Evolutionary conservation across 2,888 invertebrate species (phyloP), one percentile per base, ranked within the genome.

Genomic region (Microctonus hyperodae): DNA sequence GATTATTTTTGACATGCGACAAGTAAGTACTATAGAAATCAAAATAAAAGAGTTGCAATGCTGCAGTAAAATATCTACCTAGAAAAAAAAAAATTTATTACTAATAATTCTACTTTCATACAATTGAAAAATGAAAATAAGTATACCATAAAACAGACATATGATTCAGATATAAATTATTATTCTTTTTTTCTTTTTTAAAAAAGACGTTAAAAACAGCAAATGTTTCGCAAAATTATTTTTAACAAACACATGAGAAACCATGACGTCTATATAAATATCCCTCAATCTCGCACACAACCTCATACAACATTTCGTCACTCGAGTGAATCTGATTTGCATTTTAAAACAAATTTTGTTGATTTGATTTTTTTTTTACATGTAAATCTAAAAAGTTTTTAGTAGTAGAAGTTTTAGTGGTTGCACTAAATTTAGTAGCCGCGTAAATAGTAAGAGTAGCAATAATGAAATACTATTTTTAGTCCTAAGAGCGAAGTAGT

Each of bases 181-280:
- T 62, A 23, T 23, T 28, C 28, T 28, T 28, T 28, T 50, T 50
- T 51, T 35, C 40, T 62, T 69, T 65, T 65, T 59, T 31, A n/a
- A 31, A 44, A 44, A 64, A 74, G 74, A 75, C 70, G 73, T 44
- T 6, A 44, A 44, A 44, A 44, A 44, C 16, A 16, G 7, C 44
- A 7, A 44, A 16, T 44, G 16, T 44, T 44, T 16, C 9, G 16
- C 2, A 44, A 16, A 20, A 44, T 3, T 6, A n/a, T 16, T 44
- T 44, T 16, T 44, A n/a, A 16, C 44, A 44, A 20, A 44, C n/a
- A 44, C 44, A 74, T 74, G 78, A 78, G 77, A 80, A 81, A 81
- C 76, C 75, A 80, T 78, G 79, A 81, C 78, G 70, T 73, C 68
- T 73, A 70, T 70, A 61, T 69, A 53, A 57, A 65, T 10, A 65